phyloP scores from a whole-genome alignment of 2,113 vertebrate genomes.

The Tenebrosternarchus preto region DNA sequence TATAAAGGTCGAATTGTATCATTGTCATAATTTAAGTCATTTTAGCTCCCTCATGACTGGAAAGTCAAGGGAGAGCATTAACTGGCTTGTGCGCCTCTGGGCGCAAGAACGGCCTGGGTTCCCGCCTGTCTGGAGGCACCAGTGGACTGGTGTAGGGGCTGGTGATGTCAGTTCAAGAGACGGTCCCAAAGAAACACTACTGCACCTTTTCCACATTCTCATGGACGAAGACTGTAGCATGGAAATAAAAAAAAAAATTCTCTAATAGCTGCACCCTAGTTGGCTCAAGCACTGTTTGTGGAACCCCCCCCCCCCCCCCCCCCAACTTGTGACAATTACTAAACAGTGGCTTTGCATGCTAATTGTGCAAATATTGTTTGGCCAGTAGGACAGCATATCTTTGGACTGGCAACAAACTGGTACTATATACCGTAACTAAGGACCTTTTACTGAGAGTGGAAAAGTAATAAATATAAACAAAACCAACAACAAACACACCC shows the following conservation, averaged over 20 bases:
- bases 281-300: no score
- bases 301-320: no score
- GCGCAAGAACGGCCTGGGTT: constrained; percentile 45
- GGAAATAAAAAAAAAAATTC: constrained; percentile 1
- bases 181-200: constrained; percentile 21
- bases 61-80: constrained; percentile 38
- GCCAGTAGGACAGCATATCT: no score
- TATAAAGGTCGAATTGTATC: constrained; percentile 16
- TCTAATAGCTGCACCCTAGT: background rate
- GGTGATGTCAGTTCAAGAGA: constrained; percentile 38
- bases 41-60: constrained; percentile 54
- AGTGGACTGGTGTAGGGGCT: constrained; percentile 20
- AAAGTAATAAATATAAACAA: no score
- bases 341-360: background rate
- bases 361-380: no score
- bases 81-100: constrained; percentile 28
- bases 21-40: constrained; percentile 31
- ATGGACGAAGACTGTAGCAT: background rate
- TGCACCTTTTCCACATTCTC: constrained; percentile 39
- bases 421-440: no score
- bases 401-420: no score
- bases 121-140: constrained; percentile 59
- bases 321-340: background rate
- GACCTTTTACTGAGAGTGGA: no score
- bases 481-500: no score